Base-by-base conservation (phyloP, 2,113 vertebrate genomes). In the Thunnus thynnus region DNA sequence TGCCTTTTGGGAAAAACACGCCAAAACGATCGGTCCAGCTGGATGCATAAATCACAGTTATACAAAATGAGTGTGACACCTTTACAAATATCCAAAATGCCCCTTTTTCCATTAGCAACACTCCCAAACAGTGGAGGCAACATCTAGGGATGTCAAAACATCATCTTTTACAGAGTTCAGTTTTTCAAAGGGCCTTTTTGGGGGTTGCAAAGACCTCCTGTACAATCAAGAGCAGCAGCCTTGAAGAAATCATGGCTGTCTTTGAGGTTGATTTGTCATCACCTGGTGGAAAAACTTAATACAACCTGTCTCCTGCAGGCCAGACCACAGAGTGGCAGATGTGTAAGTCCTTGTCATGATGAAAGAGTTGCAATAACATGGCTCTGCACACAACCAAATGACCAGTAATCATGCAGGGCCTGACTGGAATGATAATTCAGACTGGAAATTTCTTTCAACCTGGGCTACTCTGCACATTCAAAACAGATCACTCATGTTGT, bases 311-410 rank as follows among this genome's bases (percentile, higher is more conserved):
- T 74, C 41, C 75, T 44, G 12, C 69, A 13, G 71, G 47, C 63
- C 16, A n/a, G 30, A 50, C 22, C 10, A 18, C 69, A 13, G 32
- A 25, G 69, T 65, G 50, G 17, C 70, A 52, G 65, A 63, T 76
- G 52, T 51, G 36, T 5, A 20, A 58, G 56, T 58, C 75, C 32
- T 61, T 72, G 57, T 58, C 25, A 52, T 64, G 51, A 72, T 76
- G 30, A 72, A 88, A 64, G 62, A 46, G 20, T 61, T 75, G 60
- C 41, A 76, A 72, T 70, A 74, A 81, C 30, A 50, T 18, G 36
- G 57, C 51, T 55, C 47, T 65, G 48, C 50, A 36, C 80, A 61
- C 25, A 13, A 46, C 27, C 8, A 65, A 41, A 71, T 50, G 16
- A 54, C 61, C 36, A 52, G 56, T 58, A 58, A 83, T 75, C 76